These are phyloP conservation scores for Standfussiana lucernea DNA, from an alignment of 2,888 invertebrate genomes.

Conservation along the genomic window DNA sequence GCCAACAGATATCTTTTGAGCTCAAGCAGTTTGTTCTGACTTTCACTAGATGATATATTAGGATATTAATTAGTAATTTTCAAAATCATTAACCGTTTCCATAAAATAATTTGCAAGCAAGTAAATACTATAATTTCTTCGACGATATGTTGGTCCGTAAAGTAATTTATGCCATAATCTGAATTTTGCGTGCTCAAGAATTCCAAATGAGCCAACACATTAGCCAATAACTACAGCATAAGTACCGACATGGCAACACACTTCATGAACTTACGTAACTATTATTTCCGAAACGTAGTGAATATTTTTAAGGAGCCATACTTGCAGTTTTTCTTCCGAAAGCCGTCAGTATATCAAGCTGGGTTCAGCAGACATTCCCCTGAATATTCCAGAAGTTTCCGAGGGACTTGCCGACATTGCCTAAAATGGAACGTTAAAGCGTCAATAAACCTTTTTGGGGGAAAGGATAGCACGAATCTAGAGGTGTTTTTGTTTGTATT, in stretches of 20 bases:
- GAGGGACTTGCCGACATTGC: slow-evolving; percentile 15
- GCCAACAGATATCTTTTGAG: not conserved
- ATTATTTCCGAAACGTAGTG: slow-evolving; percentile 29
- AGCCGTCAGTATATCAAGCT: slow-evolving; percentile 46
- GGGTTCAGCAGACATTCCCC: not conserved
- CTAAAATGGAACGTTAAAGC: slow-evolving; percentile 30
- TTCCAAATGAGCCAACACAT: not conserved
- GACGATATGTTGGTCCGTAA: not conserved
- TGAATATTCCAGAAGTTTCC: slow-evolving; percentile 35
- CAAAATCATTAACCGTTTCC: not conserved
- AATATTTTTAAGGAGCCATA: slow-evolving; percentile 47
- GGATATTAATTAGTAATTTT: not conserved
- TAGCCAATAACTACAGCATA: not conserved
- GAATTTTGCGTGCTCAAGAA: not conserved
- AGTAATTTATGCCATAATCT: not conserved
- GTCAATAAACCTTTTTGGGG: slow-evolving; percentile 24
- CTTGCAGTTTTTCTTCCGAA: slow-evolving; percentile 26
- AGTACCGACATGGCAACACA: not conserved
- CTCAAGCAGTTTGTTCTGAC: not conserved
- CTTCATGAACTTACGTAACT: not conserved
- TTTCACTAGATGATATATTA: not conserved
- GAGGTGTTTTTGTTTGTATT: slow-evolving; percentile 6
- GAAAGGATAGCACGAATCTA: slow-evolving; percentile 8
- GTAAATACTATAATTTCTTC: not conserved
- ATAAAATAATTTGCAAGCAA: not conserved